A percentile compares a stretch with the other conserved stretches of the same genome.
phyloP scores from a whole-genome alignment of 2,797 vertebrate genomes.

The Leptatherina wallacei region DNA sequence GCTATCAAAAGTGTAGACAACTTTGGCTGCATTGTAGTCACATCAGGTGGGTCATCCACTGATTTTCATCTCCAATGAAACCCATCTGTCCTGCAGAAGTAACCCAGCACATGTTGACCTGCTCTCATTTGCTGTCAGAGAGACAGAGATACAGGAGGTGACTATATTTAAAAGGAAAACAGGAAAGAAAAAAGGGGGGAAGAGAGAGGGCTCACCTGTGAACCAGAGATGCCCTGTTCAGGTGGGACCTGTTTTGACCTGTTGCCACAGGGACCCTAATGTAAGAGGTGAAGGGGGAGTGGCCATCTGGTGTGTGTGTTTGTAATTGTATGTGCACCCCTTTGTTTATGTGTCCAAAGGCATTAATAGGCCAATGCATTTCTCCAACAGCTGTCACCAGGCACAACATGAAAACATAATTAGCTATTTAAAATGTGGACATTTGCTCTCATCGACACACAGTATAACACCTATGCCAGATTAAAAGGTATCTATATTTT shows the following conservation, averaged over 20 bases:
- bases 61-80: slow-evolving; percentile 60
- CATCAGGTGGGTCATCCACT: slow-evolving; percentile 71
- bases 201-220: slow-evolving; percentile 76
- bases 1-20: slow-evolving; percentile 55
- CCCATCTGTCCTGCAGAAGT: slow-evolving; percentile 76
- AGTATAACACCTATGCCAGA: neutral
- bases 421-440: slow-evolving; percentile 1
- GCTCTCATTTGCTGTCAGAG: slow-evolving; percentile 68
- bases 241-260: slow-evolving; percentile 82
- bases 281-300: slow-evolving; percentile 58
- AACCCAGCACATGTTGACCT: slow-evolving; percentile 69
- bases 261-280: slow-evolving; percentile 73
- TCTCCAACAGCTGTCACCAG: slow-evolving; percentile 48
- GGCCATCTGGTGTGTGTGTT: slow-evolving; percentile 73
- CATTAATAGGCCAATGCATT: slow-evolving; percentile 38
- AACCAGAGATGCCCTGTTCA: slow-evolving; percentile 73
- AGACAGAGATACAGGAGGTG: slow-evolving; percentile 38
- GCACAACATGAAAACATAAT: slow-evolving; percentile 19
- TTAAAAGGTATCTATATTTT: slow-evolving; percentile 1
- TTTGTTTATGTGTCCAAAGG: slow-evolving; percentile 55
- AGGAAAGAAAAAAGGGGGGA: slow-evolving; percentile 36
- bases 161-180: slow-evolving; percentile 48
- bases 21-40: slow-evolving; percentile 72
- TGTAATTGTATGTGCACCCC: slow-evolving; percentile 31
- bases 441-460: slow-evolving; percentile 11